A percentile compares a stretch with the other conserved stretches of the same genome.
Evolutionary conservation across 2,797 vertebrate genomes (phyloP).

Genomic region (Enteromius radiatus): DNA sequence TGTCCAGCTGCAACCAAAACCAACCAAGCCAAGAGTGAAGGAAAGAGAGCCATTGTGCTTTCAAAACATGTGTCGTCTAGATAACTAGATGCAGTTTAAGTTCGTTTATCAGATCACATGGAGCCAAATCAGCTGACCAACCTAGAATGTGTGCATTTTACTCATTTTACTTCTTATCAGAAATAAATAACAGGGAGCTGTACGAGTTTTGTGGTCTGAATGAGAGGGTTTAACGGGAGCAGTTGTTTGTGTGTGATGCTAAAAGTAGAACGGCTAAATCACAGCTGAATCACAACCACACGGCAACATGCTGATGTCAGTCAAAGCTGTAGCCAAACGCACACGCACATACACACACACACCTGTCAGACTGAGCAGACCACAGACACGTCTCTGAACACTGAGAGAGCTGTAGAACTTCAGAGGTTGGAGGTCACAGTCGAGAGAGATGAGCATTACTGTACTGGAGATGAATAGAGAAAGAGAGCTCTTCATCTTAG

Average conservation of each 20-base stretch:
- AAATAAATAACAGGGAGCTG: not conserved
- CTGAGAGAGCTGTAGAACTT: slow-evolving; percentile 2
- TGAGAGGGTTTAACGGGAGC: not conserved
- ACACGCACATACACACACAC: too few relatives aligned
- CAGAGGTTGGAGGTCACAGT: slow-evolving; percentile 7
- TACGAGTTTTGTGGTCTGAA: not conserved
- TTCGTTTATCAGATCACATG: not conserved
- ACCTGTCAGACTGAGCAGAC: not conserved
- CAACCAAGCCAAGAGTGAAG: slow-evolving; percentile 7
- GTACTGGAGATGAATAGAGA: slow-evolving; percentile 35
- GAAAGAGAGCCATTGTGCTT: slow-evolving; percentile 18
- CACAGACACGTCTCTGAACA: not conserved
- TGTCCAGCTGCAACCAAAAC: slow-evolving; percentile 23
- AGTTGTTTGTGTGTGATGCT: slow-evolving; percentile 30
- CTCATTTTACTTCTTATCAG: not conserved
- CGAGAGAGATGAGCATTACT: not conserved
- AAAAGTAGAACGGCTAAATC: slow-evolving; percentile 45
- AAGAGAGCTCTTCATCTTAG: slow-evolving; percentile 35
- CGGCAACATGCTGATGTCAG: slow-evolving; percentile 51
- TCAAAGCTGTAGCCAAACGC: slow-evolving; percentile 41
- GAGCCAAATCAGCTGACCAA: not conserved
- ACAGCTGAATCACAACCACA: slow-evolving; percentile 45
- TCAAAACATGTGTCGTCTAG: slow-evolving; percentile 1
- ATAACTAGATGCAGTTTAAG: not conserved
- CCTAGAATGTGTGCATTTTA: not conserved